A percentile compares a stretch with the other conserved stretches of the same genome.
Evolutionary conservation across 2,113 vertebrate species (phyloP).

Genomic region (Elephas maximus): DNA sequence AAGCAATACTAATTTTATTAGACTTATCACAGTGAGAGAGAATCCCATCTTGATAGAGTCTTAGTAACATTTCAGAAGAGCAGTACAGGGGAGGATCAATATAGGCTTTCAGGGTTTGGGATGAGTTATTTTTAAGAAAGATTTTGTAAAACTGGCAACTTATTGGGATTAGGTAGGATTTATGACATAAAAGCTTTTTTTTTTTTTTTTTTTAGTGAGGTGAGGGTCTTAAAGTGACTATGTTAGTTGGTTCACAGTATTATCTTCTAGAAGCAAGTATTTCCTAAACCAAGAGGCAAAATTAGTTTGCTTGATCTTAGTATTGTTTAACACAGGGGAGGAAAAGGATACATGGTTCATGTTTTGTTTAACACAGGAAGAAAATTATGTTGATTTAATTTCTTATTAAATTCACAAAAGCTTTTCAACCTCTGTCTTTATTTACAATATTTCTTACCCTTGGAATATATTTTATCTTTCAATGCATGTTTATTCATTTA

Average conservation of each 20-base stretch:
- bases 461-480: neutral
- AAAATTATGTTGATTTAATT: slow-evolving; percentile 4
- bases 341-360: neutral
- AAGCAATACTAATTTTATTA: neutral
- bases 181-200: neutral
- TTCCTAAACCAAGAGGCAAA: neutral
- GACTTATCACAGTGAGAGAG: neutral
- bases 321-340: neutral
- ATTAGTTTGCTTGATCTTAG: neutral
- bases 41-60: neutral
- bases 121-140: neutral
- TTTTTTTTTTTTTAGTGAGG: too few species aligned
- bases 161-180: neutral
- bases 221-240: neutral
- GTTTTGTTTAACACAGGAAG: slow-evolving; percentile 1
- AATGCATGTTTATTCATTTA: neutral
- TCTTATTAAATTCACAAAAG: neutral
- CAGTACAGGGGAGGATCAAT: neutral
- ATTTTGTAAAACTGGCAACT: neutral
- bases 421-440: neutral
- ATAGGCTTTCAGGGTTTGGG: neutral
- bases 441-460: neutral
- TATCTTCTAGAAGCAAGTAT: neutral
- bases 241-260: neutral
- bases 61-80: neutral